A percentile compares a stretch with the other conserved stretches of the same genome.
Conservation (phyloP, 92 coral and sea anemone species). For the Galaxea fascicularis region DNA sequence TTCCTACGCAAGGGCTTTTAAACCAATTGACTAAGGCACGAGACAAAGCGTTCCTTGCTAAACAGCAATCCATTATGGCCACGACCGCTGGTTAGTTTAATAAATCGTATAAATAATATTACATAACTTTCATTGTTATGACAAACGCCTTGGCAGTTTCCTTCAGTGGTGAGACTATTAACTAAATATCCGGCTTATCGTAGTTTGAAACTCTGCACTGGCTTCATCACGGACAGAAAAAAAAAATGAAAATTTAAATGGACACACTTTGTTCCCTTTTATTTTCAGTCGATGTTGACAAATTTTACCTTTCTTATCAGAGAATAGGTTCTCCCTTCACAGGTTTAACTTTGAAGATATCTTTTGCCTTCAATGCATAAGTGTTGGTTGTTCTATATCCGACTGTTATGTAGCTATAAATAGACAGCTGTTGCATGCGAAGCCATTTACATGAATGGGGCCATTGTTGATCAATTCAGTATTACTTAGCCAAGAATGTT, state of each 20-base stretch:
- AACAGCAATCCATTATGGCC: not conserved
- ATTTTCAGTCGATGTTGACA: too few species aligned
- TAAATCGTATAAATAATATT: slow-evolving; percentile 41
- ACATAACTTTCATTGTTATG: not conserved
- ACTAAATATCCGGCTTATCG: not conserved
- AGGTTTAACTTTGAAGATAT: not conserved
- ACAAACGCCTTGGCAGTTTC: not conserved
- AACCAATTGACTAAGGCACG: not conserved
- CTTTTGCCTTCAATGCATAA: not conserved
- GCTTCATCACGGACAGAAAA: not conserved
- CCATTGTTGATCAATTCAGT: too few species aligned
- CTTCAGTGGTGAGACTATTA: not conserved
- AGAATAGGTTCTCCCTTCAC: too few species aligned
- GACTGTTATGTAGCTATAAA: not conserved
- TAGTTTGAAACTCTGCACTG: not conserved
- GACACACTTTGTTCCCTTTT: too few species aligned
- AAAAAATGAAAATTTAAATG: not conserved
- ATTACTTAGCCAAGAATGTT: too few species aligned
- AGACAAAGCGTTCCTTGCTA: slow-evolving; percentile 3
- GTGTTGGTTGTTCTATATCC: not conserved
- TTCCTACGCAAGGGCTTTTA: not conserved
- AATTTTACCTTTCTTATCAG: too few species aligned
- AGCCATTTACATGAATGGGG: too few species aligned
- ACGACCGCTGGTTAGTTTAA: slow-evolving; percentile 24
- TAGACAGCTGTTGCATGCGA: too few species aligned